Percentiles rank a stretch among this genome's conserved stretches.
These are phyloP conservation scores for Opisthocomus hoazin DNA, from an alignment of 2,113 vertebrate genomes.

Conservation along the genomic window DNA sequence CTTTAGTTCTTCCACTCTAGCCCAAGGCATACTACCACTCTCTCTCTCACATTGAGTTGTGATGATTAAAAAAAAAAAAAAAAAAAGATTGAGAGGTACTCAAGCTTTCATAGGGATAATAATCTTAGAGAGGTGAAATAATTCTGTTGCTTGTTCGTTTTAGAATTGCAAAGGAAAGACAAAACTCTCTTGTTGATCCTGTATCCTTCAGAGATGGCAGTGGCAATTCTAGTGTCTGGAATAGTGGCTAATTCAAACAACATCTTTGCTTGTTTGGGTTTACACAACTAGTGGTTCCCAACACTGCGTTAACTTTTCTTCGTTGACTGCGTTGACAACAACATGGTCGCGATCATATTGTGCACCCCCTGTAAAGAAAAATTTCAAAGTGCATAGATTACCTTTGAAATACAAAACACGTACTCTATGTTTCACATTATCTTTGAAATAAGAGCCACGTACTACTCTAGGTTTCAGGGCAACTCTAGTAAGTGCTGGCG, in stretches of 20 bases:
- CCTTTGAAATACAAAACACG: not conserved
- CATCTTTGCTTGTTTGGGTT: not conserved
- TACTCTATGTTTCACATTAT: too few relatives aligned
- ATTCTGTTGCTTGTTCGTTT: not conserved
- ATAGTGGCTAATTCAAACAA: not conserved
- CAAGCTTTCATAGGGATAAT: not conserved
- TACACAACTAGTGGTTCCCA: conserved; percentile 87
- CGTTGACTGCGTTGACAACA: conserved; percentile 79
- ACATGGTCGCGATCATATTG: conserved; percentile 89
- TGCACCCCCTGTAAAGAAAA: conserved; percentile 77
- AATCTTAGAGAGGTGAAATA: not conserved
- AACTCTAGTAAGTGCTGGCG: not conserved
- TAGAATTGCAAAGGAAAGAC: not conserved
- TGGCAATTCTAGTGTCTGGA: not conserved
- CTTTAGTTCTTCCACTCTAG: not conserved
- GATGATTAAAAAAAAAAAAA: not conserved
- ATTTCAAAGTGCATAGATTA: not conserved
- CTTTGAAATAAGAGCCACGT: too few relatives aligned
- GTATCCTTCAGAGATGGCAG: not conserved
- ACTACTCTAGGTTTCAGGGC: not conserved
- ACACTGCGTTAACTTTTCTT: conserved; percentile 78
- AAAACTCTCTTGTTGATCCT: not conserved
- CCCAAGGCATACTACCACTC: not conserved
- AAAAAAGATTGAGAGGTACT: not conserved
- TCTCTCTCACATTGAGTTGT: not conserved